Evolutionary conservation across 2,888 invertebrate genomes (phyloP), one percentile per base, ranked within the genome.

Genomic region (Craniophora ligustri): DNA sequence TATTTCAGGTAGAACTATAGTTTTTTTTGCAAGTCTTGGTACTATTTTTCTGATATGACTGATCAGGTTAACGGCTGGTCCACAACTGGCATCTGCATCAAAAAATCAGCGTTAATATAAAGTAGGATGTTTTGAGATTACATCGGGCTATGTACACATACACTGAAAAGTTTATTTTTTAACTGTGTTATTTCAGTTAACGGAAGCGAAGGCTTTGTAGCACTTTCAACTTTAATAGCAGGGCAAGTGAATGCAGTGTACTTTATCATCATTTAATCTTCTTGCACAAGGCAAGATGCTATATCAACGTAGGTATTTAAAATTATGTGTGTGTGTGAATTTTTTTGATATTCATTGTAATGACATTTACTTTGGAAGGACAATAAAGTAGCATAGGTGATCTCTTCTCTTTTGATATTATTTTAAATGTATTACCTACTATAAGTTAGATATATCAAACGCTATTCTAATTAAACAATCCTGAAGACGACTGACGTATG

Each of bases 21-120:
- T 39, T 51, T 30, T 55, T 38, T 30, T 19, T 10, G 28, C 5
- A 46, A n/a, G 4, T 46, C 38, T 49, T 49, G 28, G 32, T n/a
- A 35, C 21, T 16, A 35, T 38, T 61, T 30, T 54, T 53, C 40
- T 19, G 31, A 32, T 16, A 32, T 32, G 38, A 23, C 62, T 61
- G 50, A 30, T 55, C 62, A 38, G 67, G 49, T 45, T 39, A 57
- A 36, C 59, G 53, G 59, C 40, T 49, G 56, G 23, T 36, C 42
- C 35, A 26, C 54, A 40, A 76, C 68, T 76, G 76, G 53, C 44
- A 67, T 65, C 76, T 73, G 73, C 15, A 38, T 44, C 51, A 61
- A n/a, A 63, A 71, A 64, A 61, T 41, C 50, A 40, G 28, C 50
- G 58, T 72, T 64, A 69, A 67, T 75, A 63, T 75, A 74, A 64